These are phyloP conservation scores for Heliconius erato DNA, from an alignment of 2,888 invertebrate genomes.

Conservation along the genomic window DNA sequence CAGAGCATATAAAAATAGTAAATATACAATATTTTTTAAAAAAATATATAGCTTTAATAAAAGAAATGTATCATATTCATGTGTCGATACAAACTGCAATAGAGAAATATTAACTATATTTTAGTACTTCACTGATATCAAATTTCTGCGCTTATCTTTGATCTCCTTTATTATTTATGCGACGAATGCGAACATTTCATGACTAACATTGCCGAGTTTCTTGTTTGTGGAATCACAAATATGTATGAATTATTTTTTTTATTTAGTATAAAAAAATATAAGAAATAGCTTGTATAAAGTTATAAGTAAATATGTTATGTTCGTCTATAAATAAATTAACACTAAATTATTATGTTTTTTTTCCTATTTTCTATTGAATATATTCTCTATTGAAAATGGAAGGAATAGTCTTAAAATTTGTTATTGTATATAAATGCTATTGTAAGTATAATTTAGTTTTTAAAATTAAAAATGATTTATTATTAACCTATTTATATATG, in stretches of 20 bases:
- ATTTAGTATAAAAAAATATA: neutral
- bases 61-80: constrained; percentile 8
- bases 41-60: neutral
- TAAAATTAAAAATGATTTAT: neutral
- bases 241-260: neutral
- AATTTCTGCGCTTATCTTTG: constrained; percentile 30
- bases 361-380: no score
- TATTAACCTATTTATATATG: neutral
- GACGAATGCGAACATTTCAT: constrained; percentile 20
- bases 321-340: no score
- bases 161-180: constrained; percentile 32
- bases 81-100: constrained; percentile 22
- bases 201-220: constrained; percentile 15
- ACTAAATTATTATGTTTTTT: no score
- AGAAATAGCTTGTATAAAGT: neutral
- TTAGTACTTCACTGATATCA: constrained; percentile 30
- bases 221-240: neutral
- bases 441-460: neutral
- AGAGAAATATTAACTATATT: constrained; percentile 25
- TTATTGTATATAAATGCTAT: neutral
- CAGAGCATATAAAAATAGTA: no score
- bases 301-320: no score
- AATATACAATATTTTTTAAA: no score
- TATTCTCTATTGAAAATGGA: no score
- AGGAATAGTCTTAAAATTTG: no score